phyloP scores from a whole-genome alignment of 2,113 vertebrate genomes.

The Lycaon pictus region DNA sequence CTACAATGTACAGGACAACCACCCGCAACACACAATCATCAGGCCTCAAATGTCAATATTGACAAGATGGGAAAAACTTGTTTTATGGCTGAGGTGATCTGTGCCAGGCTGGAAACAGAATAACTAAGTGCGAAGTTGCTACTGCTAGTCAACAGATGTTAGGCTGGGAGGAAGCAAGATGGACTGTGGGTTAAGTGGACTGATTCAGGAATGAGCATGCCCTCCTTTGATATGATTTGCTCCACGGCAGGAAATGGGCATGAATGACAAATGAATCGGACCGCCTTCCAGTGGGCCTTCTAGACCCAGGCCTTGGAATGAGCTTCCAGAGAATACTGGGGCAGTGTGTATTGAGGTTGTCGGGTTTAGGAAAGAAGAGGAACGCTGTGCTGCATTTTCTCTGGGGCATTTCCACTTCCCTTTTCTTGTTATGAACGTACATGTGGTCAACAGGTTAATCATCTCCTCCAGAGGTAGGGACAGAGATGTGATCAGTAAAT shows the following conservation, averaged over 20 bases:
- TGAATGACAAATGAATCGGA: neutral
- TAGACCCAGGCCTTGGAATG: neutral
- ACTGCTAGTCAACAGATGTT: neutral
- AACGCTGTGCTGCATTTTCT: neutral
- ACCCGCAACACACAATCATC: neutral
- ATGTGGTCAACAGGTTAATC: neutral
- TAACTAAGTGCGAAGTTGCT: neutral
- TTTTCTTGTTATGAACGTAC: neutral
- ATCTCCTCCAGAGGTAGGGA: neutral
- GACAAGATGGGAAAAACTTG: neutral
- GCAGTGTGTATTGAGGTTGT: neutral
- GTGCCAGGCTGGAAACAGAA: neutral
- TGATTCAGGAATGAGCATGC: neutral
- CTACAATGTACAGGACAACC: neutral
- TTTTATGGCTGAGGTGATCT: neutral
- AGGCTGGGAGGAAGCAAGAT: neutral
- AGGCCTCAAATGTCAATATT: neutral
- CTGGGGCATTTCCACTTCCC: neutral
- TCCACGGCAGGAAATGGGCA: neutral
- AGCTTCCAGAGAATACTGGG: neutral
- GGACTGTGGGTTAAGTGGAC: neutral
- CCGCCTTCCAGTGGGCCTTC: too few relatives aligned
- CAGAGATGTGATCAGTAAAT: conserved; percentile 27
- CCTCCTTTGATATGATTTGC: neutral
- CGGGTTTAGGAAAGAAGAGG: neutral